Percentiles rank a stretch among this genome's conserved stretches.
These are phyloP conservation scores for Synergus gifuensis DNA, from an alignment of 2,888 invertebrate species.

Conservation along the genomic window DNA sequence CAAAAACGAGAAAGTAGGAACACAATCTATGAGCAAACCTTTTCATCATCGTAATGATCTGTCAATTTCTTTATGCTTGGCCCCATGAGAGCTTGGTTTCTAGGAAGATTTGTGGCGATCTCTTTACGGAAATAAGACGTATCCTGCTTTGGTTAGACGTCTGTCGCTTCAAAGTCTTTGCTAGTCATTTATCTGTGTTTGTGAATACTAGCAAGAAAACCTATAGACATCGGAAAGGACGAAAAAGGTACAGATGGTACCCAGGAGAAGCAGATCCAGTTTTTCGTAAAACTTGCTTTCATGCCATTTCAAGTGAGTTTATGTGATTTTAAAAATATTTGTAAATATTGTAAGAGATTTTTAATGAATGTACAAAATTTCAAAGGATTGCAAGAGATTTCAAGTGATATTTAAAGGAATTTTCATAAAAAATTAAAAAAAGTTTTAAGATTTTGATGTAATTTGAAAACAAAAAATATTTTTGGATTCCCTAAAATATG, in stretches of 20 bases:
- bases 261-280: background rate
- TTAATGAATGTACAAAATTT: too few species aligned
- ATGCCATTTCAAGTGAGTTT: too few species aligned
- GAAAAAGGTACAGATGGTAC: background rate
- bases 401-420: too few species aligned
- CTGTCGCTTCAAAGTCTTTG: background rate
- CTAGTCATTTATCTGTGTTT: background rate
- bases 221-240: background rate
- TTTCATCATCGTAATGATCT: slow-evolving; percentile 14
- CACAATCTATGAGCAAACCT: background rate
- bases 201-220: background rate
- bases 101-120: background rate
- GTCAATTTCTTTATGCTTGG: background rate
- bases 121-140: slow-evolving; percentile 13
- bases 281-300: background rate
- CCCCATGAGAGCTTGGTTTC: background rate
- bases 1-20: background rate
- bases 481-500: too few species aligned
- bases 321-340: too few species aligned
- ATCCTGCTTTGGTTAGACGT: slow-evolving; percentile 6
- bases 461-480: too few species aligned
- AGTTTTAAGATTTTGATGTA: too few species aligned
- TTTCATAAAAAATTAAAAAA: too few species aligned
- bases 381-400: too few species aligned
- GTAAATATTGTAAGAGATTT: too few species aligned